Evolutionary conservation across 2,888 invertebrate genomes (phyloP), one percentile per base, ranked within the genome.

Genomic region (Pegoplata infirma): DNA sequence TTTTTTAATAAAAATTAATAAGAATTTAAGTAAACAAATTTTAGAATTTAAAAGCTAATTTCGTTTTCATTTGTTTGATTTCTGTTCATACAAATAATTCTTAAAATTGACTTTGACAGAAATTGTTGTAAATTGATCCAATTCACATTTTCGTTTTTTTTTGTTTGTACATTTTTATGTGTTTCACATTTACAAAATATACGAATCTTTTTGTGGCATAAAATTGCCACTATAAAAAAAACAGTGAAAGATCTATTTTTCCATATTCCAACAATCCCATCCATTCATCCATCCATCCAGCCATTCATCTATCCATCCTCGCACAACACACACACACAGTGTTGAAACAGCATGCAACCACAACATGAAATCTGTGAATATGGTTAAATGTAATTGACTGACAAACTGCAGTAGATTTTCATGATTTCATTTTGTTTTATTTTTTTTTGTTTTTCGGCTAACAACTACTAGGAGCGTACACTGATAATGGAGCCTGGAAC

Each of bases 351-450:
- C 67, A 58, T 72, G 75, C 40, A 75, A 79, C 79, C 79, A 56
- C 79, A 75, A 79, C 75, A 79, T 79, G 75, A 79, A 79, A 79
- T 75, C 79, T 75, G 46, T 63, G 79, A 72, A 71, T 79, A 67
- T 51, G 75, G 79, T 75, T 75, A 64, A 79, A 79, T 79, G 67
- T 79, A 79, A 79, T 79, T 79, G 79, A 79, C 79, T 79, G 79
- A 79, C 79, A 67, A 75, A 75, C 71, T 75, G 68, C 63, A 64
- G 74, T 74, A 69, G 17, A 17, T 25, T 23, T 67, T 61, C 53
- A 75, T 68, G 64, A 64, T 68, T 66, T 71, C 23, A 55, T 67
- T 67, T 79, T 17, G 14, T 46, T 25, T n/a, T n/a, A n/a, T 14
- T 17, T 46, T 46, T 25, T 25, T 16, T 8, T 40, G 10, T 75